A percentile compares a stretch with the other conserved stretches of the same genome.
Evolutionary conservation across 2,888 invertebrate species (phyloP).

Genomic region (Slavum lentiscoides): DNA sequence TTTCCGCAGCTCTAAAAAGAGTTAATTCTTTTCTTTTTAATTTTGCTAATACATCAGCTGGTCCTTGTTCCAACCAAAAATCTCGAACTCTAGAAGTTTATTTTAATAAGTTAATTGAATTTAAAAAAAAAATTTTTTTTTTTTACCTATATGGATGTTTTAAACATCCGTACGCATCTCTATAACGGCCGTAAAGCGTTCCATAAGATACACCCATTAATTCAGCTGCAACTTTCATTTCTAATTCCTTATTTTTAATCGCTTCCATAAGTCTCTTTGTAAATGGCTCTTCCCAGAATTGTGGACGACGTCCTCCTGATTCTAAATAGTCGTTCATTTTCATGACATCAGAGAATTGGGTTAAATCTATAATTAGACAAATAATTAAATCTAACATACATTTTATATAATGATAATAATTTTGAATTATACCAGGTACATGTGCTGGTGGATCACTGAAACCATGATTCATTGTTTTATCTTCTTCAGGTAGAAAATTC

Average conservation of each 20-base stretch:
- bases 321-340: conserved; percentile 85
- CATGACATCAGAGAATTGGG: conserved; percentile 69
- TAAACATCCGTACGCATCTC: conserved; percentile 85
- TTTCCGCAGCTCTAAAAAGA: conserved; percentile 73
- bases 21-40: conserved; percentile 74
- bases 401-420: neutral
- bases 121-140: conserved; percentile 7
- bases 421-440: conserved; percentile 39
- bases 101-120: neutral
- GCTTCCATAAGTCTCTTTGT: conserved; percentile 87
- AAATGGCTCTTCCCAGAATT: conserved; percentile 91
- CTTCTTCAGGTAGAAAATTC: conserved; percentile 27
- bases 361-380: conserved; percentile 54
- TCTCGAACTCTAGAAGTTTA: conserved; percentile 65
- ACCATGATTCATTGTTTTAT: conserved; percentile 17
- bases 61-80: conserved; percentile 78
- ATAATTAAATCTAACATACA: conserved; percentile 20
- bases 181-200: conserved; percentile 84
- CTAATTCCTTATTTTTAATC: conserved; percentile 84
- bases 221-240: conserved; percentile 92
- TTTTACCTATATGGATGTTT: conserved; percentile 80
- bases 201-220: conserved; percentile 88
- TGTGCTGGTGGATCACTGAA: conserved; percentile 45
- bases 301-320: conserved; percentile 77
- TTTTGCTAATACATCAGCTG: conserved; percentile 72